Evolutionary conservation across 2,113 vertebrate genomes (phyloP).

Genomic region (Nycticorax nycticorax): DNA sequence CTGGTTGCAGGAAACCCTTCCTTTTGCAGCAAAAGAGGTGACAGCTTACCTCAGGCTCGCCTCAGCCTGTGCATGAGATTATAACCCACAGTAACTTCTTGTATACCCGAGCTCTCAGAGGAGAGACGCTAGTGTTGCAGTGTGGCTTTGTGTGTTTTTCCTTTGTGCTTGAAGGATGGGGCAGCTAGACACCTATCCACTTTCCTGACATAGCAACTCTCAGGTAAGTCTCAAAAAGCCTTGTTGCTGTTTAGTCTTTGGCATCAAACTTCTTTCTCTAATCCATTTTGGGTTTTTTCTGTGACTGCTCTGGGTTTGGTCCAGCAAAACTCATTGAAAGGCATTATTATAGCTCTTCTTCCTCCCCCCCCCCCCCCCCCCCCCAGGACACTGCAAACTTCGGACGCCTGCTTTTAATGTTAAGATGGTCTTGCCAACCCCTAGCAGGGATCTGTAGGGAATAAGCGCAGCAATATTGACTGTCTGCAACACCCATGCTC

Average conservation of each 20-base stretch:
- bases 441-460: neutral
- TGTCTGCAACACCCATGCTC: neutral
- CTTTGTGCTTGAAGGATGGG: neutral
- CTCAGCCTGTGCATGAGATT: neutral
- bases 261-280: neutral
- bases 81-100: neutral
- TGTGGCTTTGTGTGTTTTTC: neutral
- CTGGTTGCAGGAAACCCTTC: neutral
- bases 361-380: too few species aligned
- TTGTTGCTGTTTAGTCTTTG: neutral
- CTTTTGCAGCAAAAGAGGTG: neutral
- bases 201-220: neutral
- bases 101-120: neutral
- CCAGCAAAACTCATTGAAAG: neutral
- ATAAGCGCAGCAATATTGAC: neutral
- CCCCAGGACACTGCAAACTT: neutral
- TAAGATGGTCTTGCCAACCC: neutral
- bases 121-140: neutral
- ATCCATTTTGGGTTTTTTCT: neutral
- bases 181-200: neutral
- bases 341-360: neutral
- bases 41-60: neutral
- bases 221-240: neutral
- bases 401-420: neutral
- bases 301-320: neutral